Evolutionary conservation across 1,140 invertebrate genomes (phyloP), one percentile per base, ranked within the genome.

Genomic region (Oppia nitens): DNA sequence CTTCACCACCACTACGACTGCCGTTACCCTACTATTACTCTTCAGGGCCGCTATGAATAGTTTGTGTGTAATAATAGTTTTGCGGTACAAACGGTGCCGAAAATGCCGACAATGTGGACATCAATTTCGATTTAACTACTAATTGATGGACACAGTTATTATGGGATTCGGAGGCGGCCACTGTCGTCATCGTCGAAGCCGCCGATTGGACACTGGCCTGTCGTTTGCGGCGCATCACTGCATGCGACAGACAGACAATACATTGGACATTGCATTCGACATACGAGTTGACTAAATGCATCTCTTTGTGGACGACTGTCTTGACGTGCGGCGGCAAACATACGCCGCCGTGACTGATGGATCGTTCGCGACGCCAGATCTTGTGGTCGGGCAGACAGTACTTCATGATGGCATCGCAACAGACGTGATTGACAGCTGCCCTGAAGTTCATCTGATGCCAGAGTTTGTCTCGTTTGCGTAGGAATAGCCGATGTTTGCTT

Each of bases 401-500:
- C 20, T 50, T 20, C 49, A 50, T 50, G n/a, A 50, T 26, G n/a
- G 24, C 20, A 9, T 78, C 74, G 67, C 77, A 79, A 51, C 75
- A 76, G 21, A 65, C 68, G 55, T 70, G 69, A 47, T 75, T 77
- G 24, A 79, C 76, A 28, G 76, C 69, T 40, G 73, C 76, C 59
- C 75, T 71, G 62, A 75, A 75, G 49, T 72, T 70, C 61, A 79
- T 74, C 51, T 66, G 68, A 32, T 68, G 65, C 63, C 75, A 77
- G 17, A 79, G 64, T 47, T 68, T 67, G 61, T 77, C 74, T 47
- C 73, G 68, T 56, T 68, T 68, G 25, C 67, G 66, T 21, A 74
- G 66, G n/a, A 50, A 50, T 59, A 75, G 71, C 40, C 55, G 47
- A 3, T 66, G 64, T 54, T 71, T 73, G 53, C 67, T 71, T 6